A percentile compares a stretch with the other conserved stretches of the same genome.
Conservation (phyloP, 2,888 invertebrate genomes). For the Pristionchus fissidentatus region DNA sequence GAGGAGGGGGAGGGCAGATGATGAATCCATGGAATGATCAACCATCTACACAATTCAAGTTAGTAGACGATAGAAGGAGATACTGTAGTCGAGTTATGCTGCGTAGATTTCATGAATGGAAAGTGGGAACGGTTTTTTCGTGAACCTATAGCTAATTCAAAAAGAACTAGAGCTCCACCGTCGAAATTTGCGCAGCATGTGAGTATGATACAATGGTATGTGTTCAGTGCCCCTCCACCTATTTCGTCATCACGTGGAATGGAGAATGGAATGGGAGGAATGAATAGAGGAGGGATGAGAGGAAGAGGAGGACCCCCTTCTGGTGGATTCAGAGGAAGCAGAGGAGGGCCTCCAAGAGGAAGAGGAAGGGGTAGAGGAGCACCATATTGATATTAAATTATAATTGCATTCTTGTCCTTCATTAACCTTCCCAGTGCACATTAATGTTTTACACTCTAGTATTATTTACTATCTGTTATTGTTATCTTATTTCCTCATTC, state of each 20-base stretch:
- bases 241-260: not conserved
- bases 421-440: not conserved
- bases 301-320: constrained; percentile 31
- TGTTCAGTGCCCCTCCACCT: constrained; percentile 35
- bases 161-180: no score
- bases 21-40: constrained; percentile 32
- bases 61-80: not conserved
- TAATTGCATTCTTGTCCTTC: no score
- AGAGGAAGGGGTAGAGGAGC: constrained; percentile 33
- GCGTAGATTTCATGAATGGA: not conserved
- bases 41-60: constrained; percentile 35
- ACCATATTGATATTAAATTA: not conserved
- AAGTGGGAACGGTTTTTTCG: no score
- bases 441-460: not conserved
- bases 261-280: constrained; percentile 2
- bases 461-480: constrained; percentile 16
- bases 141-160: no score
- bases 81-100: not conserved
- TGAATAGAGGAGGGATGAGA: constrained; percentile 1
- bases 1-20: constrained; percentile 24
- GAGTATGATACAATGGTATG: not conserved
- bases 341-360: constrained; percentile 20
- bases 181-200: no score
- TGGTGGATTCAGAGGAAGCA: not conserved
- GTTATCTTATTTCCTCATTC: not conserved